These are phyloP conservation scores for Euborellia annulipes DNA, from an alignment of 1,140 invertebrate genomes.

Conservation along the genomic window DNA sequence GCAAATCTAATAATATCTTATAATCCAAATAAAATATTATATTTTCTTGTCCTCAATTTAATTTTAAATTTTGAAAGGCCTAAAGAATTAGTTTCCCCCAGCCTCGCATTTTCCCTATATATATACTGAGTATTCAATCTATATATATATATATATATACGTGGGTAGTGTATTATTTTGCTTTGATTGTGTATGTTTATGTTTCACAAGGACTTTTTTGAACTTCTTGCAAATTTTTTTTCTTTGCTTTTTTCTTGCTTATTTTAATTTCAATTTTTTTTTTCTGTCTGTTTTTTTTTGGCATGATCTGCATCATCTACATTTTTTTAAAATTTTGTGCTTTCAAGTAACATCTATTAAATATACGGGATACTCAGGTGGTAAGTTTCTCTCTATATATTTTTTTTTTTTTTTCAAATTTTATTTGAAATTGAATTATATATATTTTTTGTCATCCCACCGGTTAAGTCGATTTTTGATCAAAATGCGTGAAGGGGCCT, in stretches of 20 bases:
- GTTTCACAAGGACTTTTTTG: neutral
- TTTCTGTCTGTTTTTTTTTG: conserved; percentile 4
- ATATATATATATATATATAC: too few species aligned
- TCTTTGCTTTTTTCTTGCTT: neutral
- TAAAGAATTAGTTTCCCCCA: too few species aligned
- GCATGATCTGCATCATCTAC: neutral
- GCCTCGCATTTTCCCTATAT: too few species aligned
- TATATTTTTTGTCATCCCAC: neutral
- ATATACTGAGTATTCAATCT: too few species aligned
- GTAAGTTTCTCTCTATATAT: conserved; percentile 10
- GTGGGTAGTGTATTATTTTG: neutral
- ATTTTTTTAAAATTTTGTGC: conserved; percentile 6
- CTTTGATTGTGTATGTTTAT: neutral
- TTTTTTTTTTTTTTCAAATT: conserved; percentile 4
- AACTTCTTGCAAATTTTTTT: neutral
- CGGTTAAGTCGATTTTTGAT: neutral
- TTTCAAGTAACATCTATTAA: conserved; percentile 13
- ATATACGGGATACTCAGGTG: conserved; percentile 9
- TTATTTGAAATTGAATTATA: neutral
- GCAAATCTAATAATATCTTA: neutral
- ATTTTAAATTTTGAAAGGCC: too few species aligned
- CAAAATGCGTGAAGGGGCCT: neutral
- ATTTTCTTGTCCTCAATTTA: too few species aligned
- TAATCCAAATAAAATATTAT: too few species aligned
- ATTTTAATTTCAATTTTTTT: neutral